phyloP scores from a whole-genome alignment of 2,797 vertebrate genomes.

The Pseudochirops cupreus region DNA sequence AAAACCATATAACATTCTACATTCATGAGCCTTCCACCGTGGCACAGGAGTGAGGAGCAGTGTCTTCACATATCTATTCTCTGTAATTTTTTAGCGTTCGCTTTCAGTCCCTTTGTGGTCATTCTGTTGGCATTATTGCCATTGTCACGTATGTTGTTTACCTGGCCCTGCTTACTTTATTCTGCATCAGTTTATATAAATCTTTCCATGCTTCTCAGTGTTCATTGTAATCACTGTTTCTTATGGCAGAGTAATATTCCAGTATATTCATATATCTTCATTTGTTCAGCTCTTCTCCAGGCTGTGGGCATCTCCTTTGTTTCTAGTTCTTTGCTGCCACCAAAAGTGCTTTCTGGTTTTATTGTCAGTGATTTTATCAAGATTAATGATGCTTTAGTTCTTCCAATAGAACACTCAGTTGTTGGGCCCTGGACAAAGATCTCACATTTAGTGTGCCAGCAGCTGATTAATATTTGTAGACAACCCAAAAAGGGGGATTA shows the following conservation, averaged over 20 bases:
- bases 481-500: neutral
- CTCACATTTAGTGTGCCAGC: neutral
- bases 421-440: neutral
- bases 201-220: neutral
- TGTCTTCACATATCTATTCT: neutral
- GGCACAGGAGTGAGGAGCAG: too few relatives aligned
- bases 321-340: neutral
- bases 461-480: neutral
- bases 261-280: too few relatives aligned
- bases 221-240: neutral
- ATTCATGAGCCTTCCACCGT: neutral
- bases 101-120: neutral
- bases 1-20: neutral
- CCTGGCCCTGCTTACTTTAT: neutral
- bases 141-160: neutral
- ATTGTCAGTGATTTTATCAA: neutral
- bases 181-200: neutral
- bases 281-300: neutral
- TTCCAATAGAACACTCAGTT: neutral
- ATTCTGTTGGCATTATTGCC: neutral
- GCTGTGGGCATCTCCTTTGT: neutral
- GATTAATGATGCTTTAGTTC: neutral
- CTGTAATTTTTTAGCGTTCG: neutral
- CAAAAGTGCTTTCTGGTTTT: neutral
- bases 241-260: neutral